Evolutionary conservation across 2,888 invertebrate genomes (phyloP).

Genomic region (Drosophila suboccidentalis): DNA sequence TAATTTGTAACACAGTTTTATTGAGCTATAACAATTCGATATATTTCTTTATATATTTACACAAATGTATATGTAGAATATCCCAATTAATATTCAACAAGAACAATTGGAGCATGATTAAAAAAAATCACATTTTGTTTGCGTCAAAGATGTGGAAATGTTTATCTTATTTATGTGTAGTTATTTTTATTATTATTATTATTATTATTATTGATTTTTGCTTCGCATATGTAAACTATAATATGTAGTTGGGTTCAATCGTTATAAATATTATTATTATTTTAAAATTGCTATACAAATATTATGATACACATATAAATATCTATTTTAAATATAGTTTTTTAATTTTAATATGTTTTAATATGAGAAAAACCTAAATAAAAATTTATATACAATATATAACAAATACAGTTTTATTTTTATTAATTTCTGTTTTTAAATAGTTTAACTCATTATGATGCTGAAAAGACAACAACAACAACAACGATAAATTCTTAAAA

Average conservation of each 20-base stretch:
- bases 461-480: constrained; percentile 39
- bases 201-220: constrained; percentile 68
- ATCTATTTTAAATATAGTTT: constrained; percentile 61
- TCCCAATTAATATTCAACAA: constrained; percentile 24
- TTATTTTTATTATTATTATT: constrained; percentile 59
- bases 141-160: constrained; percentile 9
- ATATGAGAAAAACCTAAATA: constrained; percentile 66
- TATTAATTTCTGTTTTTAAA: constrained; percentile 22
- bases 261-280: constrained; percentile 67
- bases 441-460: constrained; percentile 17
- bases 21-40: constrained; percentile 27
- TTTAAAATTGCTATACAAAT: constrained; percentile 64
- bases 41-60: constrained; percentile 18
- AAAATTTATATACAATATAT: constrained; percentile 72
- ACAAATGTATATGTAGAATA: constrained; percentile 27
- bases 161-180: constrained; percentile 65
- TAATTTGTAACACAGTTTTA: constrained; percentile 58
- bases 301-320: constrained; percentile 53
- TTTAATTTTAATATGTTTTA: constrained; percentile 76
- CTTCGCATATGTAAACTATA: constrained; percentile 57
- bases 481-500: constrained; percentile 41
- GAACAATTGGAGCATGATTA: constrained; percentile 1
- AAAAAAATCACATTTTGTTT: constrained; percentile 17
- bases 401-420: constrained; percentile 33
- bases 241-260: constrained; percentile 78